Evolutionary conservation across 2,888 invertebrate genomes (phyloP), one percentile per base, ranked within the genome.

Genomic region (Polydrusus pterygomalis): DNA sequence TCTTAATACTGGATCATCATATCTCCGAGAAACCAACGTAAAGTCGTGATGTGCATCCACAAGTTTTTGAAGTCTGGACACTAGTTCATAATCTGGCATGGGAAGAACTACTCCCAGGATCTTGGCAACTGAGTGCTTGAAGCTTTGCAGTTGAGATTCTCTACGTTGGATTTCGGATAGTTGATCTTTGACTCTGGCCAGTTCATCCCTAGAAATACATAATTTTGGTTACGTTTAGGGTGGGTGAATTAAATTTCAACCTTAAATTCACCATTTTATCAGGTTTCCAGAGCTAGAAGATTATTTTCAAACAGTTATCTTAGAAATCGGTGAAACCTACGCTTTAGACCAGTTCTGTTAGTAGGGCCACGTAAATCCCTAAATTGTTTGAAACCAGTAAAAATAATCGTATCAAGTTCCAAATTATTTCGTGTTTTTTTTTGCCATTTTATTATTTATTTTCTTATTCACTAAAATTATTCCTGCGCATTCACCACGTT

Each of bases 11-110:
- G 90, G 90, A 82, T 90, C 91, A 80, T 93, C 93, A 83, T 92
- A 93, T 81, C 95, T 91, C 7, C 95, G 90, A 3, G 96, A 96
- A 5, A 96, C 92, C 82, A 95, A 87, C 0, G 96, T 95, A 85
- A 96, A 96, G 88, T 96, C 96, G 82, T 95, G 94, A 86, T 96
- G 95, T 0, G 96, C 96, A 80, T 95, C 94, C 65, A 95, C 94
- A 80, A 96, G 88, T 86, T 95, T 95, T 87, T 96, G 95, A 30
- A 96, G 89, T 0, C 95, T 88, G 20, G 89, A 88, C 77, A 92
- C 89, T 45, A 92, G 87, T 83, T 92, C 92, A 84, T 91, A 91
- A 80, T 89, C 89, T 1, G 91, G 90, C 79, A 90, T 89, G 54
- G 91, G 90, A 40, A 86, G 74, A 5, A 88, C 88, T 60, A 90